A percentile compares a stretch with the other conserved stretches of the same genome.
Conservation (phyloP, 2,888 invertebrate species). For the Cylindroiulus punctatus region DNA sequence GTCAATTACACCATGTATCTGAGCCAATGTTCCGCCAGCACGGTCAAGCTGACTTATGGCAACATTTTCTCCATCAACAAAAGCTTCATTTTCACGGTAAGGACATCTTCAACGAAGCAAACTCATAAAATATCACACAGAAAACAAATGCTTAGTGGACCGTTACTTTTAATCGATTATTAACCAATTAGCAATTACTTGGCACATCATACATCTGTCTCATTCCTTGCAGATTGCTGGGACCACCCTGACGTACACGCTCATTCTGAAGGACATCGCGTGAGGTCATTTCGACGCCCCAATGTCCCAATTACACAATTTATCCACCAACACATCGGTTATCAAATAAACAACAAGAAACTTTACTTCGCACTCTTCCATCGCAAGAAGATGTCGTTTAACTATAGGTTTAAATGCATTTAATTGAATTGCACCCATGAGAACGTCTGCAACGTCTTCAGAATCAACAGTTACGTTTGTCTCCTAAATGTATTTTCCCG, state of each 20-base stretch:
- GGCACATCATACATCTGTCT: too few species aligned
- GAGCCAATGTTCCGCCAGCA: conserved; percentile 27
- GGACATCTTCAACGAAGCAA: not conserved
- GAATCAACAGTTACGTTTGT: too few species aligned
- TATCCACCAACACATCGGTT: too few species aligned
- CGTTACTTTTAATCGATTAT: not conserved
- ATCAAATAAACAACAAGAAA: too few species aligned
- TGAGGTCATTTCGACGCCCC: not conserved
- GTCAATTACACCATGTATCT: conserved; percentile 46
- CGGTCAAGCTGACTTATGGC: conserved; percentile 14
- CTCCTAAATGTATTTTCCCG: not conserved
- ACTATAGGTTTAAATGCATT: too few species aligned
- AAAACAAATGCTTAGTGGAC: not conserved
- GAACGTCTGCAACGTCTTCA: not conserved
- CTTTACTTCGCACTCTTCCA: too few species aligned
- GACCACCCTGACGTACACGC: conserved; percentile 40
- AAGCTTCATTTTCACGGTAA: conserved; percentile 42
- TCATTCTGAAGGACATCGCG: conserved; percentile 31
- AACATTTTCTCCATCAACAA: conserved; percentile 48
- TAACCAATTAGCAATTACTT: not conserved
- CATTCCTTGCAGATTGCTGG: conserved; percentile 10
- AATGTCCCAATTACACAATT: not conserved
- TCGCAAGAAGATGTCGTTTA: too few species aligned
- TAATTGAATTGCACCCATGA: not conserved
- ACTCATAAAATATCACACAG: not conserved